phyloP scores from a whole-genome alignment of 2,797 vertebrate species.

The Tenualosa ilisha region DNA sequence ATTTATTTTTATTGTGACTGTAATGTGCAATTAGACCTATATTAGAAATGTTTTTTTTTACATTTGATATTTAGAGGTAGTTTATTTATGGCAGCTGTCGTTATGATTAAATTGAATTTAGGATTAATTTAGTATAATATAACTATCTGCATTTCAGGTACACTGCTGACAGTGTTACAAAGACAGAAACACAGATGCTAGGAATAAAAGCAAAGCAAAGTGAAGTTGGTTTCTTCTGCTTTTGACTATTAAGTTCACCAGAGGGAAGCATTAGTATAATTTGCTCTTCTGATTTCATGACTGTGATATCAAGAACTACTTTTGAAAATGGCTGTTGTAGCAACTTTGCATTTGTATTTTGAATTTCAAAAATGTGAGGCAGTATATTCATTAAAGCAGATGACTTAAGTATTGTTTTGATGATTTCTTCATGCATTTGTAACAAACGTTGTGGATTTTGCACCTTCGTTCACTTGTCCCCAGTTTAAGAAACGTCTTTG shows the following conservation, averaged over 20 bases:
- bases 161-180: not conserved
- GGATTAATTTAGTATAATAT: not conserved
- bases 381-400: not conserved
- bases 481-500: not conserved
- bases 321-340: not conserved
- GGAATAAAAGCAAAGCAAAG: not conserved
- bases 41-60: slow-evolving; percentile 39
- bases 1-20: not conserved
- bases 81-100: not conserved
- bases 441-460: not conserved
- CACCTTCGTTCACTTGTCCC: not conserved
- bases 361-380: not conserved
- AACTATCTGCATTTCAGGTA: not conserved
- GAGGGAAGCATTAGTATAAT: not conserved
- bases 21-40: not conserved
- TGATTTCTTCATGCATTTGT: not conserved
- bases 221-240: not conserved
- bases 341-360: not conserved
- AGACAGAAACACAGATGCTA: not conserved
- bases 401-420: not conserved
- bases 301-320: not conserved
- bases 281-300: not conserved
- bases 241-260: not conserved
- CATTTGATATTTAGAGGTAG: not conserved
- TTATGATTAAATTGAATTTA: not conserved